Conservation (phyloP, 2,888 invertebrate species). For the Drosophila gaucha region DNA sequence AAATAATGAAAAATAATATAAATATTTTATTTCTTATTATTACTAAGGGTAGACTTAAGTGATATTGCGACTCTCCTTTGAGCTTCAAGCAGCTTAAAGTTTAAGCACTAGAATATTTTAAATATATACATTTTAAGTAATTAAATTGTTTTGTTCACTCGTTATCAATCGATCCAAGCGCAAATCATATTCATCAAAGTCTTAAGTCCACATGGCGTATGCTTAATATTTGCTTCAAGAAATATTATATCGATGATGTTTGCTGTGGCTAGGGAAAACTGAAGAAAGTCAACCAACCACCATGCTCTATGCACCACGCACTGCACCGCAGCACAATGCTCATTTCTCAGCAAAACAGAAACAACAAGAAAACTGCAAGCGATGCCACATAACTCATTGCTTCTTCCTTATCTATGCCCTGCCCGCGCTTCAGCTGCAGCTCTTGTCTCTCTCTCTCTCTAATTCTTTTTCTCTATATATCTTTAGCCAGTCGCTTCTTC, state of each 20-base stretch:
- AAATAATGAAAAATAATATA: not conserved
- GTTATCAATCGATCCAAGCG: too few species aligned
- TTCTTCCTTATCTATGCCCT: slow-evolving; percentile 1
- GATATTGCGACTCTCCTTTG: too few species aligned
- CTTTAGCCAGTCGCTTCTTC: slow-evolving; percentile 20
- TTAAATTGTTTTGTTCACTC: not conserved
- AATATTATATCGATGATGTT: not conserved
- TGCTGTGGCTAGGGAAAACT: slow-evolving; percentile 18
- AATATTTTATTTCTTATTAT: not conserved
- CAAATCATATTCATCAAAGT: too few species aligned
- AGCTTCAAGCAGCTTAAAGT: too few species aligned
- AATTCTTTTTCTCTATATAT: slow-evolving; percentile 16
- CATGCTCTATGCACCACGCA: not conserved
- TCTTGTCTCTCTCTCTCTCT: not conserved
- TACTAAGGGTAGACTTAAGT: not conserved
- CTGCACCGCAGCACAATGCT: slow-evolving; percentile 11
- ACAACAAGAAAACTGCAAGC: slow-evolving; percentile 37
- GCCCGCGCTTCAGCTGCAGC: not conserved
- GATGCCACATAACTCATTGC: slow-evolving; percentile 54
- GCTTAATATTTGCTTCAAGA: slow-evolving; percentile 14
- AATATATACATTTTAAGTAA: not conserved
- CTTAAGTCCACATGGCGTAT: slow-evolving; percentile 8
- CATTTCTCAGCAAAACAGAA: slow-evolving; percentile 45
- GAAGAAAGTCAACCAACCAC: slow-evolving; percentile 7
- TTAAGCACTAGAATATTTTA: too few species aligned